Conservation (phyloP, 2,797 vertebrate genomes). For the Enteromius thamalakanensis region DNA sequence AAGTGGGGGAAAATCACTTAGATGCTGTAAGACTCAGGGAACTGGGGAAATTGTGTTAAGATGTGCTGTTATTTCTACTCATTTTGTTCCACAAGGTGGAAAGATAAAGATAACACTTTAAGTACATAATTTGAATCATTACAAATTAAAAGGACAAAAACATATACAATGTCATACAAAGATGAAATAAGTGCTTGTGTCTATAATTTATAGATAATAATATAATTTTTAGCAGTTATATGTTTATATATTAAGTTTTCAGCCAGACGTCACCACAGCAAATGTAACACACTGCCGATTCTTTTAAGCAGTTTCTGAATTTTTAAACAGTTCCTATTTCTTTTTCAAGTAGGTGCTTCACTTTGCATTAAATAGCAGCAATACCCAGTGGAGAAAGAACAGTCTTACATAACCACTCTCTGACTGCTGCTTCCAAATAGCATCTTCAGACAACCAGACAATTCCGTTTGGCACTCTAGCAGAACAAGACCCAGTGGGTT, state of each 20-base stretch:
- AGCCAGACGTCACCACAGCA: background rate
- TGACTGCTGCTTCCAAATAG: slow-evolving; percentile 4
- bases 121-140: background rate
- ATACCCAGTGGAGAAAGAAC: slow-evolving; percentile 17
- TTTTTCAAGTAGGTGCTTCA: slow-evolving; percentile 16
- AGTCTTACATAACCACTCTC: background rate
- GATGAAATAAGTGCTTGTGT: background rate
- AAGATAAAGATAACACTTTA: background rate
- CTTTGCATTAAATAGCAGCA: slow-evolving; percentile 6
- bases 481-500: slow-evolving; percentile 15
- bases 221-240: background rate
- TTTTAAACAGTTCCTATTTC: slow-evolving; percentile 18
- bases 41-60: slow-evolving; percentile 16
- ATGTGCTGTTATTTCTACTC: background rate
- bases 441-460: slow-evolving; percentile 19
- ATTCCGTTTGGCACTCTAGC: slow-evolving; percentile 14
- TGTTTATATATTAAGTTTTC: background rate
- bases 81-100: background rate
- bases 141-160: slow-evolving; percentile 1
- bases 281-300: background rate
- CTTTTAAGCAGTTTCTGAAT: slow-evolving; percentile 2
- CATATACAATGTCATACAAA: background rate
- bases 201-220: background rate
- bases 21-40: background rate
- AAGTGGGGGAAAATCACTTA: background rate